A percentile compares a stretch with the other conserved stretches of the same genome.
Conservation (phyloP, 2,113 vertebrate species). For the Cyphomyrus discorhynchus region DNA sequence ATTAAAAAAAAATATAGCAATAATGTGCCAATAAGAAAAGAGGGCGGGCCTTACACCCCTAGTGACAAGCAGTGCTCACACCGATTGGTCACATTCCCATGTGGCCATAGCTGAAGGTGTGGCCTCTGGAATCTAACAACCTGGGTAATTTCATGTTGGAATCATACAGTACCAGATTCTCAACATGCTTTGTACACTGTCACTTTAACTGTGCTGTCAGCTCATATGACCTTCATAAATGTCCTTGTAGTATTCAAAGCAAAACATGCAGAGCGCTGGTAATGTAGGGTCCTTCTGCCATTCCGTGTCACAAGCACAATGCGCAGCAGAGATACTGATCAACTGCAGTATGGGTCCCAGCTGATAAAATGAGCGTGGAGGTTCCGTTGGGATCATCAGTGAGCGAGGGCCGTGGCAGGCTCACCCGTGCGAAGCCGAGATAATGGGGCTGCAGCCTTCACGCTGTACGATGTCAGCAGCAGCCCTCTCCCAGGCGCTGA, state of each 20-base stretch:
- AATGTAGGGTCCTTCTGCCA: background rate
- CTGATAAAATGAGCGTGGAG: background rate
- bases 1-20: conserved; percentile 3
- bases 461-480: background rate
- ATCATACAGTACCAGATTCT: background rate
- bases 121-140: background rate
- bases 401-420: background rate
- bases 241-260: background rate
- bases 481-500: background rate
- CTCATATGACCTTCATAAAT: background rate
- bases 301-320: background rate
- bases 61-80: background rate
- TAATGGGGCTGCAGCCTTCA: background rate
- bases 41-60: background rate
- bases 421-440: background rate
- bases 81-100: background rate
- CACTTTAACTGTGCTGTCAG: background rate
- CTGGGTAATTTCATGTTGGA: background rate
- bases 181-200: background rate
- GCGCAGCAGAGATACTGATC: background rate
- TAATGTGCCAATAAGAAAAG: background rate
- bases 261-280: background rate
- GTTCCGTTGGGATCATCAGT: background rate
- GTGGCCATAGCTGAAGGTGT: background rate
- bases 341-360: background rate